phyloP scores from a whole-genome alignment of 2,797 vertebrate genomes.

The Phrynocephalus vlangalii region DNA sequence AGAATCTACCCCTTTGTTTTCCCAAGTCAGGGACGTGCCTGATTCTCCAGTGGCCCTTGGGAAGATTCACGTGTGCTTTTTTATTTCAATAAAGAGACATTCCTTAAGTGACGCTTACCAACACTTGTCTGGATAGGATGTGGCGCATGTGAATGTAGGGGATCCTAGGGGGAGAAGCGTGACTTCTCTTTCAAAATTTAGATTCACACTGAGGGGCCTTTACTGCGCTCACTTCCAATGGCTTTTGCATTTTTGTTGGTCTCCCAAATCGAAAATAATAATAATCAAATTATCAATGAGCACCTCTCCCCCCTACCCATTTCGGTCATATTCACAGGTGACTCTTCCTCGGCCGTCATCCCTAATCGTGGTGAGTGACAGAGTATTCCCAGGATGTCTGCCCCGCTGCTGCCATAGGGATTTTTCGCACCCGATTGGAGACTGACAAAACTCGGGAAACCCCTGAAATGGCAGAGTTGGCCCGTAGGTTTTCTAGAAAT shows the following conservation, averaged over 20 bases:
- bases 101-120: neutral
- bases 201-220: neutral
- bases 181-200: neutral
- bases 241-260: neutral
- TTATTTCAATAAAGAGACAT: neutral
- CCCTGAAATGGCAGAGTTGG: neutral
- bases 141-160: too few relatives aligned
- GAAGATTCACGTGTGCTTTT: too few relatives aligned
- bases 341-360: too few relatives aligned
- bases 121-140: neutral
- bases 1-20: neutral
- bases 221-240: too few relatives aligned
- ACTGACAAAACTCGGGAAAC: neutral
- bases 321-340: neutral
- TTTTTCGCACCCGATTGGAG: neutral
- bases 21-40: neutral
- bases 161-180: neutral
- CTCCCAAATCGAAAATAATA: neutral
- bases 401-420: neutral
- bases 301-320: neutral
- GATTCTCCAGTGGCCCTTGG: neutral
- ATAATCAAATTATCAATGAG: too few relatives aligned
- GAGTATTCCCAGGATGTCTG: too few relatives aligned
- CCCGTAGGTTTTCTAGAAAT: too few relatives aligned
- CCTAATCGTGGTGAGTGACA: neutral